Evolutionary conservation across 2,797 vertebrate species (phyloP).

Genomic region (Apogon talboti): DNA sequence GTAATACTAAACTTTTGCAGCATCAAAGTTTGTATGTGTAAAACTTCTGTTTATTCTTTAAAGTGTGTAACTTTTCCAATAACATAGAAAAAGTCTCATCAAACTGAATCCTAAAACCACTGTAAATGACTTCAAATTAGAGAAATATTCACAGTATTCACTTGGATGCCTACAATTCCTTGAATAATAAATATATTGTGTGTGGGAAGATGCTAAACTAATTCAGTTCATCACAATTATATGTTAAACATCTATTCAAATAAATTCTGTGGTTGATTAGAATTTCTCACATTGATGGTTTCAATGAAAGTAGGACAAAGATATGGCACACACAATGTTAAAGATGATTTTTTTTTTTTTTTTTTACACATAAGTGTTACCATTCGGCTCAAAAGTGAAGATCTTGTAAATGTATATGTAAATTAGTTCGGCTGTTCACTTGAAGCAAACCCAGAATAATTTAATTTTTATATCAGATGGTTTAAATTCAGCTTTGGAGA

Average conservation of each 20-base stretch:
- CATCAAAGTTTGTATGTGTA: not conserved
- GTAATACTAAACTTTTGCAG: slow-evolving; percentile 5
- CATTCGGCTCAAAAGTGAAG: not conserved
- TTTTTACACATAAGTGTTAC: not conserved
- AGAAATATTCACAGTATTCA: slow-evolving; percentile 22
- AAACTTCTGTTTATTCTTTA: slow-evolving; percentile 1
- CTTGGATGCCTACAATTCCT: slow-evolving; percentile 45
- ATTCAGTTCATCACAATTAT: slow-evolving; percentile 42
- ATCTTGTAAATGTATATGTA: not conserved
- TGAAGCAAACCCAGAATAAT: slow-evolving; percentile 1
- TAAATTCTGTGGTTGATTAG: slow-evolving; percentile 48
- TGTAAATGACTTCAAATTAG: slow-evolving; percentile 33
- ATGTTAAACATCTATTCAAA: slow-evolving; percentile 44
- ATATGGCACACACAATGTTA: slow-evolving; percentile 1
- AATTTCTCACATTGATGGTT: slow-evolving; percentile 30
- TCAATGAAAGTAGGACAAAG: slow-evolving; percentile 36
- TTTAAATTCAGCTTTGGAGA: slow-evolving; percentile 13
- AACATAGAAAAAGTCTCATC: slow-evolving; percentile 23
- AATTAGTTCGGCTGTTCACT: not conserved
- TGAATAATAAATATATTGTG: slow-evolving; percentile 54
- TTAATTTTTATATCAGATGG: slow-evolving; percentile 3
- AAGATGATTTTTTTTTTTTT: no score
- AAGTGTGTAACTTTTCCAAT: slow-evolving; percentile 16
- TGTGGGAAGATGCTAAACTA: slow-evolving; percentile 54
- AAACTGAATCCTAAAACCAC: slow-evolving; percentile 19